Conservation (phyloP, 2,888 invertebrate genomes). For the Nymphalis urticae region DNA sequence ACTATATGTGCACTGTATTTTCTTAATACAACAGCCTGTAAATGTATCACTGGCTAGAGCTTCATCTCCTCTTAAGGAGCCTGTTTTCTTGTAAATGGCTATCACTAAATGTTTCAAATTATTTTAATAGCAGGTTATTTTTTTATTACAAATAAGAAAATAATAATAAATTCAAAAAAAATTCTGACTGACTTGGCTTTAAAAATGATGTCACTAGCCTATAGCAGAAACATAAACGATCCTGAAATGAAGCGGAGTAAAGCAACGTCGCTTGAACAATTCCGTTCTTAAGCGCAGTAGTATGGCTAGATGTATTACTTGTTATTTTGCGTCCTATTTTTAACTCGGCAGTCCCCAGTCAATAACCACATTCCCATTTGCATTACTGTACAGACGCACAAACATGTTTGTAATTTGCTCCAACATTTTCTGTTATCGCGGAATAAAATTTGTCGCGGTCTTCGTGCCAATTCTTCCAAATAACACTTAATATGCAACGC, state of each 20-base stretch:
- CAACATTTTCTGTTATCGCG: background rate
- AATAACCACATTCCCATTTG: slow-evolving; percentile 17
- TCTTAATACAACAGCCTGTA: too few species aligned
- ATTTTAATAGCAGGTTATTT: too few species aligned
- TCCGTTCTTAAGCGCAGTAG: slow-evolving; percentile 1
- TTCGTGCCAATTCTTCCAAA: slow-evolving; percentile 1
- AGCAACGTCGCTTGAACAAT: background rate
- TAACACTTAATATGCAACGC: background rate
- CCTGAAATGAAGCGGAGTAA: background rate
- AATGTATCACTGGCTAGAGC: too few species aligned
- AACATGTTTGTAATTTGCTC: slow-evolving; percentile 10
- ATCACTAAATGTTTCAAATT: too few species aligned
- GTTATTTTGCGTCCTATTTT: slow-evolving; percentile 17
- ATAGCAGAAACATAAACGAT: background rate
- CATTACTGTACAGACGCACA: slow-evolving; percentile 17
- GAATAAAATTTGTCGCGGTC: slow-evolving; percentile 1
- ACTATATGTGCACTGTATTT: too few species aligned
- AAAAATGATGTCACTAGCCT: too few species aligned
- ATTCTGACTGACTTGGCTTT: too few species aligned
- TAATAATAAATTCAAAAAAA: too few species aligned
- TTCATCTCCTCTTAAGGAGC: too few species aligned
- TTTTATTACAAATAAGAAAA: too few species aligned
- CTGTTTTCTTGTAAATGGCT: too few species aligned
- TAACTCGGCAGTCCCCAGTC: slow-evolving; percentile 19
- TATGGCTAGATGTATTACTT: slow-evolving; percentile 1